Evolutionary conservation across 2,888 invertebrate genomes (phyloP).

Genomic region (Drosophila mulleri): DNA sequence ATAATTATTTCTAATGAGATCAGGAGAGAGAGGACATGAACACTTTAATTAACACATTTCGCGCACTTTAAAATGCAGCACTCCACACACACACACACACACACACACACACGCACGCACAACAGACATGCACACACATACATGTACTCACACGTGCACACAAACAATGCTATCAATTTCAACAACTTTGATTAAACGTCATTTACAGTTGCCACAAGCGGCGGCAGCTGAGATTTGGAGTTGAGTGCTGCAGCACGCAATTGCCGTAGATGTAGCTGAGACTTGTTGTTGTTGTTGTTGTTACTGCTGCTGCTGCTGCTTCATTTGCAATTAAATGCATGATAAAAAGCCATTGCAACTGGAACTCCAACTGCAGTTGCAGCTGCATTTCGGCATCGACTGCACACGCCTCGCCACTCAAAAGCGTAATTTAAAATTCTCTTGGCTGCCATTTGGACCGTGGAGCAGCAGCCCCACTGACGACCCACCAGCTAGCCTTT

Average conservation of each 20-base stretch:
- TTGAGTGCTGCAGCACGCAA: slow-evolving; percentile 35
- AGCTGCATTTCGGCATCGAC: slow-evolving; percentile 66
- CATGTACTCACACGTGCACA: slow-evolving; percentile 25
- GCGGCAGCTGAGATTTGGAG: slow-evolving; percentile 46
- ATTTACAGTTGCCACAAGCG: slow-evolving; percentile 66
- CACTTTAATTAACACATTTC: slow-evolving; percentile 70
- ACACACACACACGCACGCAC: neutral
- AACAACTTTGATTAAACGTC: slow-evolving; percentile 80
- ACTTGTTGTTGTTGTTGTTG: slow-evolving; percentile 28
- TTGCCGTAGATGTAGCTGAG: slow-evolving; percentile 60
- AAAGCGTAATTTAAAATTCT: slow-evolving; percentile 80
- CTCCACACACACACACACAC: slow-evolving; percentile 59
- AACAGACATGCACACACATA: neutral
- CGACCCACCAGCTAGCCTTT: slow-evolving; percentile 34
- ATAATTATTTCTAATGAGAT: slow-evolving; percentile 62
- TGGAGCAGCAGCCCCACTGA: slow-evolving; percentile 21
- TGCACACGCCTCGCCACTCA: slow-evolving; percentile 68
- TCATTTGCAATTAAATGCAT: slow-evolving; percentile 79
- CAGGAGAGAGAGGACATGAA: slow-evolving; percentile 18
- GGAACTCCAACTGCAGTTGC: slow-evolving; percentile 30
- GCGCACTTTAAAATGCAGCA: slow-evolving; percentile 70
- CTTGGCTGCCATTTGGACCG: slow-evolving; percentile 74
- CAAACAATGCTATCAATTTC: slow-evolving; percentile 78
- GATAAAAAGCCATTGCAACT: slow-evolving; percentile 49
- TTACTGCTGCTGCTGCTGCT: slow-evolving; percentile 46